These are phyloP conservation scores for Mareca strepera DNA, from an alignment of 2,797 vertebrate species.

Conservation along the genomic window DNA sequence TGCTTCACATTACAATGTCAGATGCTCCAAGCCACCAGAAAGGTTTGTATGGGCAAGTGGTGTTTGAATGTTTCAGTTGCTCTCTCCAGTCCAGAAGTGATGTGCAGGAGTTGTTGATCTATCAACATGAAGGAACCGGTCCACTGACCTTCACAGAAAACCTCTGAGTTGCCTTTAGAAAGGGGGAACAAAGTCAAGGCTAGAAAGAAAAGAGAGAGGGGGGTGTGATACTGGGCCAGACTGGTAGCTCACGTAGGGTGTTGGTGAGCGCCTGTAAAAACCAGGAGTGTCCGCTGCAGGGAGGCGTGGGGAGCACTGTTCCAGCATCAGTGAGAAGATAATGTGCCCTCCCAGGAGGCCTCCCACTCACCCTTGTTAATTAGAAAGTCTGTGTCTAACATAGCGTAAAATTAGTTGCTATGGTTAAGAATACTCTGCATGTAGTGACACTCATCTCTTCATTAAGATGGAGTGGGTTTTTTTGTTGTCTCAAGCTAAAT, in stretches of 20 bases:
- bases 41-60: background rate
- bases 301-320: background rate
- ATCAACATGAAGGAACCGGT: rapidly evolving
- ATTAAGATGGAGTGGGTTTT: background rate
- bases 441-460: background rate
- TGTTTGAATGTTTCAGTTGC: background rate
- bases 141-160: background rate
- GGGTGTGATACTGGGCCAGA: background rate
- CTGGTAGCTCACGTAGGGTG: background rate
- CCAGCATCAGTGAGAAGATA: background rate
- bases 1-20: background rate
- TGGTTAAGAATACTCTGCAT: background rate
- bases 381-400: background rate
- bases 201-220: background rate
- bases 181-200: background rate
- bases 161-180: background rate
- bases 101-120: background rate
- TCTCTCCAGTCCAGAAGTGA: background rate
- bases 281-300: background rate
- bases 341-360: rapidly evolving
- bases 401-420: background rate
- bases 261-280: background rate
- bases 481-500: background rate
- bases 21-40: background rate
- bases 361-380: background rate